Evolutionary conservation across 2,113 vertebrate species (phyloP), one percentile per base, ranked within the genome.

Genomic region (Physeter macrocephalus): DNA sequence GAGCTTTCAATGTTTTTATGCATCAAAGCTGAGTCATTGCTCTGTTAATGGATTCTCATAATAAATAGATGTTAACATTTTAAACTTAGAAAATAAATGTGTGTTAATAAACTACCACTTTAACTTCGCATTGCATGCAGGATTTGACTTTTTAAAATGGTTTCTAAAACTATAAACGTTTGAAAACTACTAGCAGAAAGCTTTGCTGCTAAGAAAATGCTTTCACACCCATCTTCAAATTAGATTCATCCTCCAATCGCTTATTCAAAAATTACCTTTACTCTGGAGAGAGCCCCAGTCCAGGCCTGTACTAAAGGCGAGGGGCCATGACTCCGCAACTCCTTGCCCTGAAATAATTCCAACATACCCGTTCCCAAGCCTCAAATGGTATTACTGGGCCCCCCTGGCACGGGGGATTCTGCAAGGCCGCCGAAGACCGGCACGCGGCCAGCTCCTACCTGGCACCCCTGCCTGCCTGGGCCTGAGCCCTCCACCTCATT

Each of bases 151-250:
- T 94, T 52, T 49, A 23, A 94, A 95, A 97, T 88, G 67, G 41
- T 18, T 94, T 90, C 59, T 87, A 81, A 95, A 85, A 94, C n/a
- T 74, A 49, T 34, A 31, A 74, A 87, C 75, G 39, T 77, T 91
- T 94, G 61, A 83, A 78, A 86, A 91, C 27, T 21, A 46, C 77
- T 59, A 43, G 93, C 54, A 87, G 57, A 66, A 66, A 41, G 39
- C 39, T 88, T 80, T 49, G 39, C 39, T 39, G 41, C 78, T 86
- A 46, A 88, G 93, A 95, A 95, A 96, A 90, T 57, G 62, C 67
- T 74, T 85, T 77, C 52, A 17, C 23, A 7, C 27, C 71, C 75
- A 29, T 71, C 92, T 91, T 85, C n/a, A 71, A 57, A 90, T 82
- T 54, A 84, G 90, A 31, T 95, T 75, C 78, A 31, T 80, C 62